Evolutionary conservation across 2,888 invertebrate species (phyloP).

Genomic region (Papilio protenor): DNA sequence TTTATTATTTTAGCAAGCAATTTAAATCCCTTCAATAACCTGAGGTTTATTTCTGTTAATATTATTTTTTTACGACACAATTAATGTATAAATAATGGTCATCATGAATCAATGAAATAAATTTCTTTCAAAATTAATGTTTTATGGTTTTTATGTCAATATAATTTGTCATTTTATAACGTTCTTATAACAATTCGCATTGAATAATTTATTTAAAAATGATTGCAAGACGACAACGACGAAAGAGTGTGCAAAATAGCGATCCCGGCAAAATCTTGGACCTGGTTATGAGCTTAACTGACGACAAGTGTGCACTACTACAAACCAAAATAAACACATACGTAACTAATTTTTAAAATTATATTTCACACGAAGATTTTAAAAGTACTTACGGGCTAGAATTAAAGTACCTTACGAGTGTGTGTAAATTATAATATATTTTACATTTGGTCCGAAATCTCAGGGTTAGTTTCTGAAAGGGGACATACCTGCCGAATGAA

Average conservation of each 20-base stretch:
- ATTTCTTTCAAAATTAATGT: neutral
- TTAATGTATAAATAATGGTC: neutral
- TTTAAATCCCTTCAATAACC: neutral
- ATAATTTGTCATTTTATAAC: neutral
- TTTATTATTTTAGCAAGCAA: neutral
- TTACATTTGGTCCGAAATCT: neutral
- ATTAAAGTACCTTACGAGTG: neutral
- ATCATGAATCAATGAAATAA: neutral
- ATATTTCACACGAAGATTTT: neutral
- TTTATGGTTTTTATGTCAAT: neutral
- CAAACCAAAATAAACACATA: slow-evolving; percentile 86
- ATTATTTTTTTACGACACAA: neutral
- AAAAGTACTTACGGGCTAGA: neutral
- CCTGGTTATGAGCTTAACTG: slow-evolving; percentile 80
- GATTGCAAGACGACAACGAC: slow-evolving; percentile 54
- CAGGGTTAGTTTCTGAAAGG: neutral
- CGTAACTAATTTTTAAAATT: slow-evolving; percentile 68
- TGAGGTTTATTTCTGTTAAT: neutral
- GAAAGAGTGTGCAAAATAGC: slow-evolving; percentile 73
- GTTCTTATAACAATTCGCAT: slow-evolving; percentile 1
- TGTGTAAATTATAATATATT: neutral
- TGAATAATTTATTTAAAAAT: slow-evolving; percentile 10
- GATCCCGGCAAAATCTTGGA: slow-evolving; percentile 84
- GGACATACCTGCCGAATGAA: neutral
- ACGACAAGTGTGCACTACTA: slow-evolving; percentile 75